phyloP scores from a whole-genome alignment of 2,797 vertebrate genomes.

The Rhinella marina region DNA sequence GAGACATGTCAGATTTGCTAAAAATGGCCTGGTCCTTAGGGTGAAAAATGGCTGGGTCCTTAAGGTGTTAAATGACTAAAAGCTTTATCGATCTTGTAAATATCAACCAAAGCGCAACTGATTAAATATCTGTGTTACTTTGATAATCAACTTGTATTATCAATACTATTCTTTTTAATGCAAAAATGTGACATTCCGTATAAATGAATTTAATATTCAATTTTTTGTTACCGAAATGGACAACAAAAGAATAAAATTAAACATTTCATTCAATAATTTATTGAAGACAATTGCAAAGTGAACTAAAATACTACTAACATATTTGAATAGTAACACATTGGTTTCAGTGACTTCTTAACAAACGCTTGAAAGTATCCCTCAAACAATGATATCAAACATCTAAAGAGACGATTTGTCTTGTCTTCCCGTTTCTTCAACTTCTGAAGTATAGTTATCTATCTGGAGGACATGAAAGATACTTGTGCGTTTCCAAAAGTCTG shows the following conservation, averaged over 20 bases:
- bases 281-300: not conserved
- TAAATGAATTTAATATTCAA: not conserved
- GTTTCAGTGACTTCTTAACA: constrained; percentile 26
- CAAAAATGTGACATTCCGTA: not conserved
- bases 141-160: not conserved
- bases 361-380: constrained; percentile 5
- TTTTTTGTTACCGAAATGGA: not conserved
- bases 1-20: no score
- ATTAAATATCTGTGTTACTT: not conserved
- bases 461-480: constrained; percentile 27
- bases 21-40: no score
- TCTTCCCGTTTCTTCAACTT: constrained; percentile 15
- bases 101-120: not conserved
- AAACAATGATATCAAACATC: constrained; percentile 49
- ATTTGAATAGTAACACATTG: not conserved
- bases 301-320: not conserved
- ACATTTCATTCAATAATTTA: not conserved
- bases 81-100: not conserved
- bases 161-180: not conserved
- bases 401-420: constrained; percentile 26
- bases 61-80: not conserved
- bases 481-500: constrained; percentile 30
- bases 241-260: constrained; percentile 2
- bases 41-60: no score
- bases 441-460: constrained; percentile 29